phyloP scores from a whole-genome alignment of 2,888 invertebrate species.

The Coleophora deauratella region DNA sequence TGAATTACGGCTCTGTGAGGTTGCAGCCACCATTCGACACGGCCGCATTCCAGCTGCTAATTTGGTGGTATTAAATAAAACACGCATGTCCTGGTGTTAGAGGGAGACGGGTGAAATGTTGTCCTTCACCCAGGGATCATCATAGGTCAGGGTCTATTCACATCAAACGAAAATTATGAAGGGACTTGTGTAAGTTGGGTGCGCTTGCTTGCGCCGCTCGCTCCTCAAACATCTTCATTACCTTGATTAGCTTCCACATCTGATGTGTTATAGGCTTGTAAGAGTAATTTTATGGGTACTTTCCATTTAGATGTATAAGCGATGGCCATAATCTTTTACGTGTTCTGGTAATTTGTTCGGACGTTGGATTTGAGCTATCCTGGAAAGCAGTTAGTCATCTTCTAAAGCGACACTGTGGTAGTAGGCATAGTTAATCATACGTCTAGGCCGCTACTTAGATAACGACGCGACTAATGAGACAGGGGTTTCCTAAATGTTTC shows the following conservation, averaged over 20 bases:
- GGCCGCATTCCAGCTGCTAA: constrained; percentile 64
- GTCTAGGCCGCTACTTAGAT: not conserved
- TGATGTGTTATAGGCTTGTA: no score
- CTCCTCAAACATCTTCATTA: no score
- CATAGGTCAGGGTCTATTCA: constrained; percentile 19
- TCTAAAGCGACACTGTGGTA: constrained; percentile 7
- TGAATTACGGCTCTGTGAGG: constrained; percentile 60
- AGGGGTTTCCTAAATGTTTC: no score
- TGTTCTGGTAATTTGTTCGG: not conserved
- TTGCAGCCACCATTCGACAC: constrained; percentile 60
- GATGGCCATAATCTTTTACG: not conserved
- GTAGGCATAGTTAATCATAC: no score
- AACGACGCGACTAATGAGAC: no score
- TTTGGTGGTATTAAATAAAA: constrained; percentile 45
- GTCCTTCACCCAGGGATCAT: constrained; percentile 18
- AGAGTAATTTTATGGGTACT: no score
- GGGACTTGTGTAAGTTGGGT: constrained; percentile 15
- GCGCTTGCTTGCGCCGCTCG: not conserved
- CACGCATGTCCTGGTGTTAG: constrained; percentile 26
- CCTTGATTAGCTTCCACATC: no score
- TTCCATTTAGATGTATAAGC: no score
- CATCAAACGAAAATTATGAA: constrained; percentile 15
- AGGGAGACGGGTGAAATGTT: constrained; percentile 18
- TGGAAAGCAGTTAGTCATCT: not conserved
- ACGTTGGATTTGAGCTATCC: no score